phyloP scores from a whole-genome alignment of 2,888 invertebrate species.

The Athalia cordata region DNA sequence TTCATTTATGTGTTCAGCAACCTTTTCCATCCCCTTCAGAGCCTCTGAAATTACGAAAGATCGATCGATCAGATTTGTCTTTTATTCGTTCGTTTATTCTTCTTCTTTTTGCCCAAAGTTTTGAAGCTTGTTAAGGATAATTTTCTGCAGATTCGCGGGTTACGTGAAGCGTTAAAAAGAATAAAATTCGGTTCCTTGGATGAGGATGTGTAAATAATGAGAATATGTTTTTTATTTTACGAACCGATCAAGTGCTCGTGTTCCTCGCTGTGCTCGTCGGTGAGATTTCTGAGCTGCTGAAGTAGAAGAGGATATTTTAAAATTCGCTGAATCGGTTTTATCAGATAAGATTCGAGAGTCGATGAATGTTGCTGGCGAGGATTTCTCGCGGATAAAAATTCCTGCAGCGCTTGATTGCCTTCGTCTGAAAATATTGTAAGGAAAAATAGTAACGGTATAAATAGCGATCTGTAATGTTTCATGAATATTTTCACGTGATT shows the following conservation, averaged over 20 bases:
- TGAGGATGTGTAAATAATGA: not conserved
- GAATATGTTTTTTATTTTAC: constrained; percentile 58
- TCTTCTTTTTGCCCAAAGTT: not conserved
- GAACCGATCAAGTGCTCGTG: constrained; percentile 94
- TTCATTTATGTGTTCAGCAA: constrained; percentile 99
- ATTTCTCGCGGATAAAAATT: constrained; percentile 95
- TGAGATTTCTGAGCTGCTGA: constrained; percentile 95
- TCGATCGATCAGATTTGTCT: too few species aligned
- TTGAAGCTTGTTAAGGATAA: too few species aligned
- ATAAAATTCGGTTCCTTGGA: too few species aligned
- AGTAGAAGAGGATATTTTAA: constrained; percentile 96
- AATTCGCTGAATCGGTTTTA: constrained; percentile 98
- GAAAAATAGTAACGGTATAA: constrained; percentile 10
- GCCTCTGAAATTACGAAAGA: constrained; percentile 82
- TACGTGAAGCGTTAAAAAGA: too few species aligned
- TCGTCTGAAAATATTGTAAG: constrained; percentile 79
- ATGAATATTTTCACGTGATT: not conserved
- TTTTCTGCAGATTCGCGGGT: too few species aligned
- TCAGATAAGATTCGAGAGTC: constrained; percentile 97
- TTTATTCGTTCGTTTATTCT: too few species aligned
- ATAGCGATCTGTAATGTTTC: not conserved
- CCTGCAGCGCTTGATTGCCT: constrained; percentile 96
- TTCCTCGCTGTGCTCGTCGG: constrained; percentile 94
- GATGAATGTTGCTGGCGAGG: constrained; percentile 98
- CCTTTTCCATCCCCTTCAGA: constrained; percentile 97